Percentiles rank a stretch among this genome's conserved stretches.
Evolutionary conservation across 2,888 invertebrate genomes (phyloP).

Genomic region (Perizoma affinitatum): DNA sequence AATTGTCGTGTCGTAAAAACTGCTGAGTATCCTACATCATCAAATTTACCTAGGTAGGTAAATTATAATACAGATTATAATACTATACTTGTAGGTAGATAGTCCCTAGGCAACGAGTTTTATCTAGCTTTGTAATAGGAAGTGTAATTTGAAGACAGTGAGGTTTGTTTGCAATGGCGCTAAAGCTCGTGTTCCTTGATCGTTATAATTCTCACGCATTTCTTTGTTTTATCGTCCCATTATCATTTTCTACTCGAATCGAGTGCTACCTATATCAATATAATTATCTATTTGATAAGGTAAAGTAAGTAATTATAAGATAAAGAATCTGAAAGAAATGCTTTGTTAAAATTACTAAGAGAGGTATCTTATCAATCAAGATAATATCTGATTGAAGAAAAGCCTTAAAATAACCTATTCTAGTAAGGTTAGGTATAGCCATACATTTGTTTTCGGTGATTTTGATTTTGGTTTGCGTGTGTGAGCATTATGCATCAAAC

Average conservation of each 20-base stretch:
- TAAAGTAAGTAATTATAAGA: too few relatives aligned
- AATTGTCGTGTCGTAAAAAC: slow-evolving; percentile 38
- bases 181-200: slow-evolving; percentile 23
- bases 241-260: neutral
- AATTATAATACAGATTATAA: too few relatives aligned
- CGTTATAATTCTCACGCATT: neutral
- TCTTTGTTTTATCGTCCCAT: neutral
- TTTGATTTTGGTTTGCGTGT: neutral
- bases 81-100: slow-evolving; percentile 1
- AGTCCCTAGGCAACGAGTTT: slow-evolving; percentile 3
- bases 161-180: slow-evolving; percentile 61
- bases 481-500: slow-evolving; percentile 7
- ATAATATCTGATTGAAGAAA: too few relatives aligned
- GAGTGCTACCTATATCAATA: neutral
- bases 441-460: neutral
- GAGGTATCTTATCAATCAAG: too few relatives aligned
- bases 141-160: slow-evolving; percentile 44
- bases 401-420: too few relatives aligned
- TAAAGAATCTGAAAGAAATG: neutral
- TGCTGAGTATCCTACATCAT: slow-evolving; percentile 1
- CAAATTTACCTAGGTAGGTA: too few relatives aligned
- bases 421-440: too few relatives aligned
- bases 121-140: slow-evolving; percentile 43
- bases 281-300: neutral
- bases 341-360: neutral